Base-by-base conservation (phyloP, 2,113 vertebrate species). In the Sardina pilchardus region DNA sequence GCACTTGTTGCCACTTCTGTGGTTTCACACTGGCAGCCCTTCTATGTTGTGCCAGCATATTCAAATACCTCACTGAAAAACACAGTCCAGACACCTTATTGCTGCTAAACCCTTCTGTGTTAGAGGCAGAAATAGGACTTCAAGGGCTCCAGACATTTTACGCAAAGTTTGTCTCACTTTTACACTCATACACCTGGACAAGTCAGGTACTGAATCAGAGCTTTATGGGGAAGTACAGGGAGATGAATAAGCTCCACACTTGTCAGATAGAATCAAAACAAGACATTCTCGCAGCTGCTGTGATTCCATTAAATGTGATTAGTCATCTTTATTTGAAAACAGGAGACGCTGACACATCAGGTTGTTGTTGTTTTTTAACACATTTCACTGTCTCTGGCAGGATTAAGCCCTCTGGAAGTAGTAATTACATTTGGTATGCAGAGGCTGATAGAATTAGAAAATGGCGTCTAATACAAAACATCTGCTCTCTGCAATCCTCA, bases 401-500 rank as follows among this genome's bases (percentile, higher is more conserved):
- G 85, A 88, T 56, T 67, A 83, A 85, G 85, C 85, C 83, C 88
- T 87, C 86, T 88, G 88, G 80, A 88, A 83, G 85, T 84, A 86
- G 85, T 90, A 89, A 89, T 90, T 89, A 90, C 93, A 90, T 83
- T 88, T 89, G 83, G 91, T 91, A 91, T 91, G 91, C 90, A 91
- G 88, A 56, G 47, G 82, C 89, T 89, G 87, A 86, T 90, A 81
- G 87, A 82, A 88, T 90, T 48, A 89, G 84, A 92, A 90, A 91
- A 89, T 89, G 88, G 88, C 44, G 12, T 81, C 85, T 93, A 93
- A 93, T 83, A 78, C 87, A 84, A 92, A 93, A 91, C 93, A 93
- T 78, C 87, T 93, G 91, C 85, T 90, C 84, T 63, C 63, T 12
- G 63, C 63, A 71, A 14, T 30, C 12, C n/a, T 34, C 26, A 71